phyloP scores from a whole-genome alignment of 2,113 vertebrate genomes.

The Martes martes region DNA sequence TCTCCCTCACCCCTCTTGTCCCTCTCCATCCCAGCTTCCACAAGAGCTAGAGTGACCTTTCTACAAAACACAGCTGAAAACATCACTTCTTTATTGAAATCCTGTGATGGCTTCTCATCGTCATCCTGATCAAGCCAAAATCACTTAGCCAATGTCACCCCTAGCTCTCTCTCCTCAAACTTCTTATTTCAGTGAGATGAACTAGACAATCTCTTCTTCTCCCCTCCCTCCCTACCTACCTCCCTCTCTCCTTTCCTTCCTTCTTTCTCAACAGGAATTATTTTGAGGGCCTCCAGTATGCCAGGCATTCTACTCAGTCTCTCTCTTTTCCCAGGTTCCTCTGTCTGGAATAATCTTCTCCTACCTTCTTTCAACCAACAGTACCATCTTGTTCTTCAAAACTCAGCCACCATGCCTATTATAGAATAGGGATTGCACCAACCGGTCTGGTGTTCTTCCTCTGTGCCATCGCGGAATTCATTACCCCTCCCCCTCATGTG shows the following conservation, averaged over 20 bases:
- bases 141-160: neutral
- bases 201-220: neutral
- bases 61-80: neutral
- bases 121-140: neutral
- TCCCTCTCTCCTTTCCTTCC: neutral
- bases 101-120: neutral
- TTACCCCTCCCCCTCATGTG: rapidly evolving
- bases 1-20: neutral
- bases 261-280: neutral
- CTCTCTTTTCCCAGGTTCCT: neutral
- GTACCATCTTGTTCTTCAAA: neutral
- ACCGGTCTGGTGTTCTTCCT: neutral
- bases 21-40: neutral
- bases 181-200: neutral
- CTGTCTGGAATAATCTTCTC: neutral
- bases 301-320: neutral
- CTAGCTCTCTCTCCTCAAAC: neutral
- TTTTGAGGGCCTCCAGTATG: neutral
- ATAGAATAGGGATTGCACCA: neutral
- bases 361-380: neutral
- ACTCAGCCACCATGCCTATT: neutral
- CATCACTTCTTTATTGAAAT: neutral
- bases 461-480: no score
- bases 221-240: no score
- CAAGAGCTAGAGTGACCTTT: neutral